Conservation (phyloP, 2,113 vertebrate genomes). For the Hemiscyllium ocellatum region DNA sequence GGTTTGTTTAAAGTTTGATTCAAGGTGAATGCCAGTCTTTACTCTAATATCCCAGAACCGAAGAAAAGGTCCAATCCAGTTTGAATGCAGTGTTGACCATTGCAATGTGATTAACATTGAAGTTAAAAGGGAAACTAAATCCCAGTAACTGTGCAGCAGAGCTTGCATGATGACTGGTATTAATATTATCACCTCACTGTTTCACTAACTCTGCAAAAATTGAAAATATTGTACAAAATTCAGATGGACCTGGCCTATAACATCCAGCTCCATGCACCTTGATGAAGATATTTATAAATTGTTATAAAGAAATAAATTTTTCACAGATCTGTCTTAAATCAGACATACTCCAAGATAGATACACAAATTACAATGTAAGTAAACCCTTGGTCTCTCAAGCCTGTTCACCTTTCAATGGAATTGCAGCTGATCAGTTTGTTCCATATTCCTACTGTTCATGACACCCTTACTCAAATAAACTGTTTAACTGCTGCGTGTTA, state of each 20-base stretch:
- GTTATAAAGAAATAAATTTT: too few relatives aligned
- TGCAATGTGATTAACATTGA: neutral
- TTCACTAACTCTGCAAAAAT: too few relatives aligned
- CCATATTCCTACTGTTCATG: too few relatives aligned
- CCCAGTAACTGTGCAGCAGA: neutral
- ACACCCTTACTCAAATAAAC: too few relatives aligned
- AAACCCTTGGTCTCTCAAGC: too few relatives aligned
- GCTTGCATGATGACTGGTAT: neutral
- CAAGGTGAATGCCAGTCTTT: neutral
- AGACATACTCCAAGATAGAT: too few relatives aligned
- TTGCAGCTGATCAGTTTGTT: too few relatives aligned
- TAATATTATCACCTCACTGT: neutral
- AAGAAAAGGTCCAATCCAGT: neutral
- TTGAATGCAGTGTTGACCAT: neutral
- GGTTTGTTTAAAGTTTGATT: neutral
- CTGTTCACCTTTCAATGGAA: too few relatives aligned
- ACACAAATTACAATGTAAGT: too few relatives aligned
- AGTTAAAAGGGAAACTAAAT: neutral
- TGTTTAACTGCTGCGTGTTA: too few relatives aligned
- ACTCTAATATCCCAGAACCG: neutral
- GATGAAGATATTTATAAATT: too few relatives aligned
- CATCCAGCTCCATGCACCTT: neutral
- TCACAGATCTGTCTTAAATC: too few relatives aligned
- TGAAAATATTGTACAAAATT: neutral
- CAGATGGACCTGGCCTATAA: neutral